Evolutionary conservation across 2,888 invertebrate species (phyloP), one percentile per base, ranked within the genome.

Genomic region (Agrotis clavis): DNA sequence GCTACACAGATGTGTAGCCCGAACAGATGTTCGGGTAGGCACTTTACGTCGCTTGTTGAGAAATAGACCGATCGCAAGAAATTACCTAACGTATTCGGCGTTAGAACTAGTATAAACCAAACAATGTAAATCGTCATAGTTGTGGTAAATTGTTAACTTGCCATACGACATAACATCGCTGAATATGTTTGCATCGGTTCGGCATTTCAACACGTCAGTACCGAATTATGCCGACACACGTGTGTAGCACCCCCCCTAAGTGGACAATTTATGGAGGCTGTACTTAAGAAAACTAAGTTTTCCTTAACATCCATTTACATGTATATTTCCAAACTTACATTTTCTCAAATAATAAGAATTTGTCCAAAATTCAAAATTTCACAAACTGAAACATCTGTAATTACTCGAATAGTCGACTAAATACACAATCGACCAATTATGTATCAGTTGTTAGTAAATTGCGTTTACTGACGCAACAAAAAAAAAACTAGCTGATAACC

Each of bases 341-440:
- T 35, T 35, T 35, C 35, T 11, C 1, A 13, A 57, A 57, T 6
- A 35, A 35, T 13, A 18, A 18, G 30, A 30, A n/a, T n/a, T 2
- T 56, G 56, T 30, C 30, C n/a, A 57, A 35, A 7, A 57, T 35
- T 30, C 9, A 30, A 18, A 56, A 30, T 13, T 2, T 9, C 30
- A 11, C n/a, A n/a, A 47, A 35, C 16, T n/a, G 19, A n/a, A n/a
- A 60, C 16, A 19, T 2, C 25, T 56, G 11, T 56, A 9, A 48
- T 57, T 66, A 75, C 9, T 81, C 50, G 60, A 82, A 67, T 79
- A 76, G 68, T 68, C 66, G 60, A 68, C 75, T 79, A 70, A 61
- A 48, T 53, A 2, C 6, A 47, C 21, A 61, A 18, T 16, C 60
- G 25, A 67, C 30, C 50, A 19, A 14, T 16, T 7, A 61, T 50